Percentiles rank a stretch among this genome's conserved stretches.
These are phyloP conservation scores for Itoplectis maculator DNA, from an alignment of 2,888 invertebrate genomes.

Conservation along the genomic window DNA sequence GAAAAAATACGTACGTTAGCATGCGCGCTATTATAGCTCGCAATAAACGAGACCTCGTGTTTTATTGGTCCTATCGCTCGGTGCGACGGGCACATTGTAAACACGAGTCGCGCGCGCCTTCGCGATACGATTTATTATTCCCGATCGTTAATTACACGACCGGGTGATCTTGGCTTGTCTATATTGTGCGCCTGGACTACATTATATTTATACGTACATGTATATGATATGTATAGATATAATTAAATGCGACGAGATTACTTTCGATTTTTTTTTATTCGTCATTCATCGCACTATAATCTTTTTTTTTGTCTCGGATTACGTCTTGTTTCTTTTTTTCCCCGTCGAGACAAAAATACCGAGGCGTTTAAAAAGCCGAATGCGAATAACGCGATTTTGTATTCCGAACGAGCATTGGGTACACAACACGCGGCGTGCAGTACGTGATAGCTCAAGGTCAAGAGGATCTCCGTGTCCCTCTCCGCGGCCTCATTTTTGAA, in stretches of 20 bases:
- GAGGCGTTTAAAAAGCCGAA: conserved; percentile 42
- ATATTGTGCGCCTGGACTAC: background rate
- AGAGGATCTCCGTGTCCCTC: conserved; percentile 38
- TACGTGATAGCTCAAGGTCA: conserved; percentile 64
- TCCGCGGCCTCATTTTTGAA: conserved; percentile 28
- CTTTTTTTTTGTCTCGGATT: conserved; percentile 35
- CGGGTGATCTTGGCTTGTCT: background rate
- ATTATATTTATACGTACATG: conserved; percentile 11
- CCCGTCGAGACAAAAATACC: conserved; percentile 48
- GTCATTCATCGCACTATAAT: background rate
- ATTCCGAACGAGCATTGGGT: conserved; percentile 58
- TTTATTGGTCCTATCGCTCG: conserved; percentile 16
- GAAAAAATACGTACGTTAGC: conserved; percentile 10
- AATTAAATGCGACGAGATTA: background rate
- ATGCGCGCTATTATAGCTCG: conserved; percentile 5
- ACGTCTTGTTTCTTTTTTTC: conserved; percentile 25
- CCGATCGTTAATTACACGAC: conserved; percentile 20
- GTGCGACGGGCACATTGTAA: conserved; percentile 36
- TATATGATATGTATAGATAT: background rate
- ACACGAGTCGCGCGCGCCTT: background rate
- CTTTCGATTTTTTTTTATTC: conserved; percentile 11
- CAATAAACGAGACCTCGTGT: conserved; percentile 22
- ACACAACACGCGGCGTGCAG: conserved; percentile 14
- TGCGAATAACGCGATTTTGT: conserved; percentile 59
- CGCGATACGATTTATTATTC: conserved; percentile 30